A percentile compares a stretch with the other conserved stretches of the same genome.
Conservation (phyloP, 2,113 vertebrate genomes). For the Terrapene triunguis region DNA sequence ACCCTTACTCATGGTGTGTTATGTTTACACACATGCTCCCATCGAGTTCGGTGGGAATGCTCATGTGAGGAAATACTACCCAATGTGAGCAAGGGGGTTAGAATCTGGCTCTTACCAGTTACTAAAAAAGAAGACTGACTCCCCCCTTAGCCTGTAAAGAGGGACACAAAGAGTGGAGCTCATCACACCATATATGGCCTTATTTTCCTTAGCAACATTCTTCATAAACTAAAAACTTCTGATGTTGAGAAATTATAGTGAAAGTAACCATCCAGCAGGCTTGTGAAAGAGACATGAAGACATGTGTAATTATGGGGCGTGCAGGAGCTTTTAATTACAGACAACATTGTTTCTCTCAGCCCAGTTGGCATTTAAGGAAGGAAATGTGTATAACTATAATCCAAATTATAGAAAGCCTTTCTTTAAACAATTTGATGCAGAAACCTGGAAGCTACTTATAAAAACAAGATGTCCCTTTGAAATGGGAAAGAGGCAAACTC, state of each 20-base stretch:
- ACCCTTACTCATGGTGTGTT: neutral
- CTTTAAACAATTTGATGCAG: neutral
- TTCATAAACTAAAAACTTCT: constrained; percentile 1
- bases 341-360: constrained; percentile 32
- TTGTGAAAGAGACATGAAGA: constrained; percentile 32
- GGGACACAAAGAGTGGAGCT: neutral
- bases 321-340: constrained; percentile 31
- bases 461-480: constrained; percentile 36
- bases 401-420: neutral
- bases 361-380: constrained; percentile 32
- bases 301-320: neutral
- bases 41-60: neutral
- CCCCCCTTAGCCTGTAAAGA: neutral
- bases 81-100: constrained; percentile 9
- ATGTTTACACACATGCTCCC: neutral
- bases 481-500: constrained; percentile 5
- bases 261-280: constrained; percentile 30
- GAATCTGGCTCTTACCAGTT: neutral
- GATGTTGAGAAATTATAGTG: constrained; percentile 41
- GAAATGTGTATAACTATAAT: constrained; percentile 15
- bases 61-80: constrained; percentile 43
- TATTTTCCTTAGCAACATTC: constrained; percentile 39
- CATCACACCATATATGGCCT: neutral
- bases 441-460: constrained; percentile 19
- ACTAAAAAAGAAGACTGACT: neutral